These are phyloP conservation scores for Microcaecilia unicolor DNA, from an alignment of 2,797 vertebrate genomes.

Conservation along the genomic window DNA sequence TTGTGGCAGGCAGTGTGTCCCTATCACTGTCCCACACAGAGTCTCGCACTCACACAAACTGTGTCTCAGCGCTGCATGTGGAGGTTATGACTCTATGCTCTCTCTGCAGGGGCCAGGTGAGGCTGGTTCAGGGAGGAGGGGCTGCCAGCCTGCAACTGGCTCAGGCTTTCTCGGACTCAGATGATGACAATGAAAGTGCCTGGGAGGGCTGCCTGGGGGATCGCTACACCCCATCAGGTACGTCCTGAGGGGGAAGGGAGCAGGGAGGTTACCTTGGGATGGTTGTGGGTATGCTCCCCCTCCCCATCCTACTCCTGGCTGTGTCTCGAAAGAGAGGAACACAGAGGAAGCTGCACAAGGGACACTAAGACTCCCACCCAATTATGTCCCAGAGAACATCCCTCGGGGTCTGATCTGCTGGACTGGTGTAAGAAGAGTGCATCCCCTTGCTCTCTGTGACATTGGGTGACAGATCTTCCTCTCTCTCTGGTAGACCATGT, in stretches of 20 bases:
- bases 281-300: background rate
- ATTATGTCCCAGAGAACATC: no score
- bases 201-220: slow-evolving; percentile 82
- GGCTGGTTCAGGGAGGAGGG: slow-evolving; percentile 81
- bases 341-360: no score
- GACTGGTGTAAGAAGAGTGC: no score
- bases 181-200: slow-evolving; percentile 82
- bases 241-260: fast-evolving
- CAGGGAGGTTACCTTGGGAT: no score
- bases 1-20: background rate
- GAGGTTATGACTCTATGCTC: slow-evolving; percentile 3
- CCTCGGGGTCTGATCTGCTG: no score
- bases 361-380: no score
- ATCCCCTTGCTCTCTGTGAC: no score
- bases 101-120: slow-evolving; percentile 76
- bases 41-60: background rate
- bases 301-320: background rate
- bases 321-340: no score
- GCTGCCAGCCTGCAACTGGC: slow-evolving; percentile 79
- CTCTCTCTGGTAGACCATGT: no score
- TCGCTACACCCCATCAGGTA: slow-evolving; percentile 83
- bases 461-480: no score
- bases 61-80: background rate
- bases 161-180: slow-evolving; percentile 82
- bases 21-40: background rate